Base-by-base conservation (phyloP, 2,888 invertebrate genomes). In the Lobophora halterata region DNA sequence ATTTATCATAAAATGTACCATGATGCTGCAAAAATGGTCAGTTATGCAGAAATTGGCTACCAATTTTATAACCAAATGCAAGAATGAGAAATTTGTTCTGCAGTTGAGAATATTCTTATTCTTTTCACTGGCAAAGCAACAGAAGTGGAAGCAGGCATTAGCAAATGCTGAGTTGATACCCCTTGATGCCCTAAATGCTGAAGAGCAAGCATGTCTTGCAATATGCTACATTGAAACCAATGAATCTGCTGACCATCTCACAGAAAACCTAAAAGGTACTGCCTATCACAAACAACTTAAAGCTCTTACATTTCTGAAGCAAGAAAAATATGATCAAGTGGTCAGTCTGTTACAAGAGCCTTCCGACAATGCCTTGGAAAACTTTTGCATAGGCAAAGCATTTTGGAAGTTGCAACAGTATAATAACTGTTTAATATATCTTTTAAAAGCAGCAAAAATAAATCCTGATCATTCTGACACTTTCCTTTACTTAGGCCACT, bases 401-500 rank as follows among this genome's bases (percentile, higher is more conserved):
- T 89, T 91, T 66, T 92, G 90, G 89, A 76, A 89, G 58, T 61
- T 89, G 8, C 71, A 88, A 21, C 76, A 92, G 40, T 89, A 88
- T 72, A 87, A 90, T 16, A 89, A 91, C 49, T 89, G 92, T 50
- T 77, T 93, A 16, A 78, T 89, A 41, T 89, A 90, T 46, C 89
- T 94, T 56, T 70, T 94, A 3, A 93, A 90, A 85, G 91, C 93
- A 27, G 91, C 92, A 1, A 91, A 95, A 70, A 70, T 92, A 5
- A 91, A 95, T 67, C 91, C 94, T n/a, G 90, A 92, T 60, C 91
- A 92, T 76, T 91, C 91, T 55, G 88, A 91, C 30, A 92, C 93
- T 51, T 95, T 96, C 70, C 76, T 93, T 16, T 90, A 92, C 68
- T 83, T 97, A 45, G 97, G 96, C 1, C 88, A 91, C 58, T 93